Evolutionary conservation across 2,888 invertebrate species (phyloP).

Genomic region (Steinernema hermaphroditum): DNA sequence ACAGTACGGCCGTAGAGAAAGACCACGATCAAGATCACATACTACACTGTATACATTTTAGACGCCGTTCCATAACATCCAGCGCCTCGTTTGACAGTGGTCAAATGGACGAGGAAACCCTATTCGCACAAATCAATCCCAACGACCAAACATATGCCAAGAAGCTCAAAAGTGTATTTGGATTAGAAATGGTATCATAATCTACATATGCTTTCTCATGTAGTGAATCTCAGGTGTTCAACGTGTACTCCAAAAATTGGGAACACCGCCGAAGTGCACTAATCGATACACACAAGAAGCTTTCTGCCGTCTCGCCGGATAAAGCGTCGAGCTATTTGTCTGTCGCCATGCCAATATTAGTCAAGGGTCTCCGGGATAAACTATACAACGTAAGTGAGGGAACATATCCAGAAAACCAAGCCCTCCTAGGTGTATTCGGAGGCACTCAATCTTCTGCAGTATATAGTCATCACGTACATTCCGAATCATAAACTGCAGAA

Average conservation of each 20-base stretch:
- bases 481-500: constrained; percentile 32
- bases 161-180: constrained; percentile 34
- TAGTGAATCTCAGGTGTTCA: too few relatives aligned
- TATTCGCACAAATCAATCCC: constrained; percentile 33
- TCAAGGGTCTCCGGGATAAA: constrained; percentile 39
- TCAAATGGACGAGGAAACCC: constrained; percentile 32
- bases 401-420: background rate
- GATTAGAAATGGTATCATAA: constrained; percentile 38
- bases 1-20: constrained; percentile 33
- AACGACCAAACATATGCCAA: constrained; percentile 35
- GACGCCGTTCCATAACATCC: background rate
- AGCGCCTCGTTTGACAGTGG: background rate
- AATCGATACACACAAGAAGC: constrained; percentile 28
- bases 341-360: constrained; percentile 34
- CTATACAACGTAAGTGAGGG: constrained; percentile 34
- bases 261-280: constrained; percentile 38
- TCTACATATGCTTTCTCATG: too few relatives aligned
- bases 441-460: constrained; percentile 34
- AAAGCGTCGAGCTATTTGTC: constrained; percentile 10
- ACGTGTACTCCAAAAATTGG: constrained; percentile 43
- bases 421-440: constrained; percentile 35
- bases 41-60: too few relatives aligned
- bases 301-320: background rate
- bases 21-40: constrained; percentile 57
- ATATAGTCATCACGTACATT: constrained; percentile 29